These are phyloP conservation scores for Hypotaenidia philippensis DNA, from an alignment of 2,797 vertebrate genomes.

Conservation along the genomic window DNA sequence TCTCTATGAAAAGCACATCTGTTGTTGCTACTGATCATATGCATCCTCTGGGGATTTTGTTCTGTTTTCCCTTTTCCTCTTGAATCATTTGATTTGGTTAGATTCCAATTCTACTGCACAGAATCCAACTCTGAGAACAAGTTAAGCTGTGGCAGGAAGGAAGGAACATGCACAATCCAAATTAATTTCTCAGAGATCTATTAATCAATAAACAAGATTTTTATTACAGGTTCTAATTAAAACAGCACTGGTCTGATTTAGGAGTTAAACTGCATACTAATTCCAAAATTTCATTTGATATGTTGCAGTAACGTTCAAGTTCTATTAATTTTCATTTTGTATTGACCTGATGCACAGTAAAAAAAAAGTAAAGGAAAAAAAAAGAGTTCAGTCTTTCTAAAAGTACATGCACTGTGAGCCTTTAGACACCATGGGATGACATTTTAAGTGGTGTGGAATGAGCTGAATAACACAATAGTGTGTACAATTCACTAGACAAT, in stretches of 20 bases:
- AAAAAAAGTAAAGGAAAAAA: no score
- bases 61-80: slow-evolving; percentile 19
- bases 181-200: not conserved
- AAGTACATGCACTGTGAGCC: not conserved
- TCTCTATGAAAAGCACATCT: slow-evolving; percentile 22
- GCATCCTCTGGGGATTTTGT: slow-evolving; percentile 3
- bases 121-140: slow-evolving; percentile 37
- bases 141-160: slow-evolving; percentile 27
- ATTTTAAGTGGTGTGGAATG: not conserved
- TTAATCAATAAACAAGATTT: slow-evolving; percentile 21
- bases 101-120: not conserved
- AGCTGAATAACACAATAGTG: not conserved
- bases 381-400: not conserved
- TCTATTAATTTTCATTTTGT: not conserved
- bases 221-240: slow-evolving; percentile 19
- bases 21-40: slow-evolving; percentile 10
- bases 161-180: not conserved
- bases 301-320: not conserved
- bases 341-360: not conserved
- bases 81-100: slow-evolving; percentile 34
- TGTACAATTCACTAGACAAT: not conserved
- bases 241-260: not conserved
- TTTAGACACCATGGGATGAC: not conserved
- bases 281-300: not conserved
- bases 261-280: not conserved